phyloP scores from a whole-genome alignment of 2,113 vertebrate genomes.

The Pagrus major region DNA sequence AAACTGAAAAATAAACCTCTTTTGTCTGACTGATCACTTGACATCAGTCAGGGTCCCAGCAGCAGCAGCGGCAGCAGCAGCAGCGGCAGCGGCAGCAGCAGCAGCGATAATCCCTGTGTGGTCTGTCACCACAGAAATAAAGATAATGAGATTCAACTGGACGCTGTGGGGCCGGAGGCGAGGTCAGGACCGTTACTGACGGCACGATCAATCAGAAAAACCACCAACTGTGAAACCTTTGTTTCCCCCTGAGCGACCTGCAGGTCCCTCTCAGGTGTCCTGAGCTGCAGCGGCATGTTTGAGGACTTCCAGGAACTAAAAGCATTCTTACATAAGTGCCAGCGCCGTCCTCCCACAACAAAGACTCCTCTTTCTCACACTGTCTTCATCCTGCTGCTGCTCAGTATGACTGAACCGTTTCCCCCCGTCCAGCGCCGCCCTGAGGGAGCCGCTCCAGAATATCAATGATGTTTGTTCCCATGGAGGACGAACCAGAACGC shows the following conservation, averaged over 20 bases:
- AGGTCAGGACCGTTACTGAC: background rate
- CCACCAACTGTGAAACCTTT: no score
- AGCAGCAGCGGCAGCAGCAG: background rate
- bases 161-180: background rate
- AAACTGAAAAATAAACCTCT: no score
- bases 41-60: background rate
- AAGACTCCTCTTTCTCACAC: background rate
- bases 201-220: no score
- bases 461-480: slow-evolving; percentile 42
- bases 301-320: background rate
- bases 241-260: background rate
- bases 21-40: background rate
- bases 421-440: background rate
- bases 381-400: slow-evolving; percentile 9
- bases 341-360: background rate
- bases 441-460: slow-evolving; percentile 33
- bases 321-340: background rate
- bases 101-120: slow-evolving; percentile 2
- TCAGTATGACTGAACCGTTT: slow-evolving; percentile 3
- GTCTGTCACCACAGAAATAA: background rate
- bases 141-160: slow-evolving; percentile 20
- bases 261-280: slow-evolving; percentile 20
- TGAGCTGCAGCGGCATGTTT: slow-evolving; percentile 19
- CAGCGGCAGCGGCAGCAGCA: background rate
- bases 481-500: slow-evolving; percentile 26